Evolutionary conservation across 1,140 invertebrate genomes (phyloP).

Genomic region (Eufriesea mexicana): DNA sequence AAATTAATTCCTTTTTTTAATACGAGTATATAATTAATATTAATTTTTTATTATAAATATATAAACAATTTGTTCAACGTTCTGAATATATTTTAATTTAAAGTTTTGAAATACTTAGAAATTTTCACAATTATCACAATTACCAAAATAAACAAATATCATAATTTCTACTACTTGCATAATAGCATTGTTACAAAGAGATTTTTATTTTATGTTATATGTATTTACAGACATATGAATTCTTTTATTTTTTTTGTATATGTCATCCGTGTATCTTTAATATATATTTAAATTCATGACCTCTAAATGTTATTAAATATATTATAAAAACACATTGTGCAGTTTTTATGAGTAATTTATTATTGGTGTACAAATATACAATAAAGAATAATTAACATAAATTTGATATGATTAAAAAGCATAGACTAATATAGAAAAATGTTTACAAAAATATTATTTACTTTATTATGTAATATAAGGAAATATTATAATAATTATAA

Average conservation of each 20-base stretch:
- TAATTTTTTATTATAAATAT: not conserved
- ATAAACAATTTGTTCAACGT: not conserved
- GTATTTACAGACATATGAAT: too few species aligned
- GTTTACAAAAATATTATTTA: slow-evolving; percentile 53
- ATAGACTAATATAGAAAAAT: slow-evolving; percentile 39
- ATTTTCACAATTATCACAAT: too few species aligned
- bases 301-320: not conserved
- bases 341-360: slow-evolving; percentile 34
- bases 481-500: slow-evolving; percentile 15
- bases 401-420: slow-evolving; percentile 23
- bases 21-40: not conserved
- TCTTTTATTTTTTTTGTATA: too few species aligned
- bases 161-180: too few species aligned
- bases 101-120: too few species aligned
- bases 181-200: too few species aligned
- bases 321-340: not conserved
- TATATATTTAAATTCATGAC: not conserved
- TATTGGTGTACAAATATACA: slow-evolving; percentile 44
- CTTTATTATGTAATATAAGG: slow-evolving; percentile 43
- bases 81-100: too few species aligned
- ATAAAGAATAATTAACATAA: slow-evolving; percentile 22
- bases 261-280: too few species aligned
- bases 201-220: too few species aligned
- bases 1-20: too few species aligned
- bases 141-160: too few species aligned